phyloP scores from a whole-genome alignment of 2,888 invertebrate species.

The Hypomecis atomaria region DNA sequence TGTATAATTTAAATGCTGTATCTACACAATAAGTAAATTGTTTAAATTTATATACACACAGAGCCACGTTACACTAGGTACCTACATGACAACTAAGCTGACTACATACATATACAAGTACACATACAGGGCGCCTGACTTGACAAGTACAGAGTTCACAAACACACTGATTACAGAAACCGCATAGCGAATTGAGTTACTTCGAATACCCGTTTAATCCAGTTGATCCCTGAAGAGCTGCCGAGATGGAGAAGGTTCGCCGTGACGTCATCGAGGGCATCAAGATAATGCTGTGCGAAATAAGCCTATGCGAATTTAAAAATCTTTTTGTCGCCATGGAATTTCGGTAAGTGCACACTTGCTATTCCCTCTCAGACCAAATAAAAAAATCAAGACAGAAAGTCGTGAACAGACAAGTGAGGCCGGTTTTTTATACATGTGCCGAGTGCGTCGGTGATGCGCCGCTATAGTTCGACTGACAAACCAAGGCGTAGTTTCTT shows the following conservation, averaged over 20 bases:
- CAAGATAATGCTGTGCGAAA: slow-evolving; percentile 52
- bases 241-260: slow-evolving; percentile 24
- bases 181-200: slow-evolving; percentile 48
- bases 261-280: slow-evolving; percentile 15
- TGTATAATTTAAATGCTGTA: no score
- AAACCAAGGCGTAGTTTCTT: no score
- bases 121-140: slow-evolving; percentile 1
- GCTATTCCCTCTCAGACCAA: no score
- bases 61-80: no score
- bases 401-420: no score
- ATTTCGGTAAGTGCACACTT: slow-evolving; percentile 50
- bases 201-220: slow-evolving; percentile 26
- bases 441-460: no score
- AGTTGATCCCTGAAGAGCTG: slow-evolving; percentile 22
- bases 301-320: slow-evolving; percentile 57
- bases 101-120: slow-evolving; percentile 6
- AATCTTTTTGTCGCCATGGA: slow-evolving; percentile 35
- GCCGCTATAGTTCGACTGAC: no score
- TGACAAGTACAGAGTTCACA: slow-evolving; percentile 24
- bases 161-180: slow-evolving; percentile 42
- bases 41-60: no score
- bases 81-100: no score
- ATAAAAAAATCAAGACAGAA: no score
- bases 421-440: no score
- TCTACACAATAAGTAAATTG: no score